A percentile compares a stretch with the other conserved stretches of the same genome.
Evolutionary conservation across 1,140 invertebrate species (phyloP).

Genomic region (Trichomalopsis sarcophagae): DNA sequence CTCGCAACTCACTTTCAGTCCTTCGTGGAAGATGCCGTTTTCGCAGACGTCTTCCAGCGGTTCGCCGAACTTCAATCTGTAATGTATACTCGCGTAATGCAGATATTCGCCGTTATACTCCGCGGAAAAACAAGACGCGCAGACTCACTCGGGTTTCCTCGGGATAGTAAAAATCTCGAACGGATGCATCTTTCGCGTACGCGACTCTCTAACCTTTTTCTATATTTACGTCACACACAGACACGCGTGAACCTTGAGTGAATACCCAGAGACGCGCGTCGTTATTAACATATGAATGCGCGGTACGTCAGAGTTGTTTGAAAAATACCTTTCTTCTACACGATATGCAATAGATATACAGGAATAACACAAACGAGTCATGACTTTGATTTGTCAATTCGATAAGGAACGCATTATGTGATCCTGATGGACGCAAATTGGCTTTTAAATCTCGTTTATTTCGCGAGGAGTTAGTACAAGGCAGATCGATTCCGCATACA

Average conservation of each 20-base stretch:
- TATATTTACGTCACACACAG: background rate
- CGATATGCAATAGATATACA: too few species aligned
- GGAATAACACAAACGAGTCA: background rate
- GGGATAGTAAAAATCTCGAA: conserved; percentile 10
- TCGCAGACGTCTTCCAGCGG: conserved; percentile 26
- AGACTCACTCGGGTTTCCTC: conserved; percentile 32
- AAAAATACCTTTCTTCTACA: background rate
- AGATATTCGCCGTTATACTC: background rate
- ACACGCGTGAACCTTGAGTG: background rate
- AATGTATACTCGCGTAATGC: background rate
- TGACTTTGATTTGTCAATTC: background rate
- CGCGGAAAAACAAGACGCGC: background rate
- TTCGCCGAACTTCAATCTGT: conserved; percentile 44
- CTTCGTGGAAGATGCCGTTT: background rate
- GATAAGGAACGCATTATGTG: background rate
- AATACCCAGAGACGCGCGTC: background rate
- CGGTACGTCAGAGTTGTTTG: background rate
- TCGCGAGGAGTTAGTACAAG: too few species aligned
- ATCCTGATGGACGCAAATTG: too few species aligned
- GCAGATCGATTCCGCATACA: background rate
- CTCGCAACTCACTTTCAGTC: conserved; percentile 30
- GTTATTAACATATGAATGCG: background rate
- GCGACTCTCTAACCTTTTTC: background rate
- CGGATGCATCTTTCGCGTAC: background rate
- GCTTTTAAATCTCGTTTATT: too few species aligned